Percentiles rank a stretch among this genome's conserved stretches.
These are phyloP conservation scores for Saguinus imperator DNA, from an alignment of 2,113 vertebrate genomes.

Conservation along the genomic window DNA sequence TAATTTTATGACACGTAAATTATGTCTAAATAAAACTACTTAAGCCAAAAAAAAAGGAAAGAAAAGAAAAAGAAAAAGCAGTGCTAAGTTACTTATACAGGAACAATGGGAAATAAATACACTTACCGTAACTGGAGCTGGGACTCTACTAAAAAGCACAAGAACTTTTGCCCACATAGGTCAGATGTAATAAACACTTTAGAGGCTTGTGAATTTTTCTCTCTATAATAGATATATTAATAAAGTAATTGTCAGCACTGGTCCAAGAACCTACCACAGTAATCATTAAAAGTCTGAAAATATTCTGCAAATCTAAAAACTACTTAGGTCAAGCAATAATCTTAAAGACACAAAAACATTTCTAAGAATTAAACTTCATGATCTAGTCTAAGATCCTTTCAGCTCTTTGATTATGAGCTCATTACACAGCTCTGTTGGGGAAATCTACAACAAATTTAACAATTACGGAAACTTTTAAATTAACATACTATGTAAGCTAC, in stretches of 20 bases:
- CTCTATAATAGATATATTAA: conserved; percentile 82
- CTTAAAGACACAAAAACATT: background rate
- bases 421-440: background rate
- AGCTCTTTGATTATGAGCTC: background rate
- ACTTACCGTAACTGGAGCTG: conserved; percentile 94
- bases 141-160: conserved; percentile 96
- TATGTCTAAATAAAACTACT: conserved; percentile 21
- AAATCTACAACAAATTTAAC: background rate
- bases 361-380: background rate
- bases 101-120: background rate
- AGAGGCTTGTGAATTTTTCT: conserved; percentile 95
- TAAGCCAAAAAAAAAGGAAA: background rate
- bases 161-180: conserved; percentile 94
- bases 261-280: background rate
- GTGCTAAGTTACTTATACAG: background rate
- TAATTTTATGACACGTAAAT: background rate
- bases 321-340: background rate
- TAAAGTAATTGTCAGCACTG: background rate
- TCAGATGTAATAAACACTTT: conserved; percentile 97
- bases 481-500: background rate
- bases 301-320: conserved; percentile 10
- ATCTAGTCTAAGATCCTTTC: background rate
- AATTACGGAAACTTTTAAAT: background rate
- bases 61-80: background rate
- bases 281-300: conserved; percentile 31